phyloP scores from a whole-genome alignment of 2,113 vertebrate species.

The Ascaphus truei region DNA sequence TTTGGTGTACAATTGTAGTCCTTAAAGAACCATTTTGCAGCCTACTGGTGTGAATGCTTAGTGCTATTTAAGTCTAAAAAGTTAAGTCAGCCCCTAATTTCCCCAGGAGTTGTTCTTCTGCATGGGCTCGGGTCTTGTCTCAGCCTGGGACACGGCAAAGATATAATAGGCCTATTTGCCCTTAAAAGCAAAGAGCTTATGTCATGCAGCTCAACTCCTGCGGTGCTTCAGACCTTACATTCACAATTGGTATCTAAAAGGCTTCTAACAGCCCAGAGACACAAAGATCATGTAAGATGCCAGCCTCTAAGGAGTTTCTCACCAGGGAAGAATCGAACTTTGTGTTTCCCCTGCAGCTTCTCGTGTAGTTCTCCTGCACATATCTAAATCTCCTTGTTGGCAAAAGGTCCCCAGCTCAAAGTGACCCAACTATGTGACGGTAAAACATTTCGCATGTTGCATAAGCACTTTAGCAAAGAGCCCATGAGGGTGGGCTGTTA shows the following conservation, averaged over 20 bases:
- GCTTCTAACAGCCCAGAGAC: not conserved
- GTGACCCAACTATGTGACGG: not conserved
- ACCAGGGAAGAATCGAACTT: not conserved
- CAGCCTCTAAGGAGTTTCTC: not conserved
- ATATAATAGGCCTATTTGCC: too few species aligned
- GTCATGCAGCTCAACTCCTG: too few species aligned
- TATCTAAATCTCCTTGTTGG: not conserved
- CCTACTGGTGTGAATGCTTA: too few species aligned
- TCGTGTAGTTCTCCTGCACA: not conserved
- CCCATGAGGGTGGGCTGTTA: not conserved
- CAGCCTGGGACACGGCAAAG: too few species aligned
- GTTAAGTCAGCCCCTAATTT: too few species aligned
- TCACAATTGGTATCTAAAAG: not conserved
- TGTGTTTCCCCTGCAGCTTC: not conserved
- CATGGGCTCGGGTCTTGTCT: too few species aligned
- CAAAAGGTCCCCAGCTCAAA: not conserved
- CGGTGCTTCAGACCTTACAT: too few species aligned
- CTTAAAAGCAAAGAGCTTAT: too few species aligned
- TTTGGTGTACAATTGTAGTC: too few species aligned
- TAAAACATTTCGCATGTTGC: not conserved
- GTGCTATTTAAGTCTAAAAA: too few species aligned
- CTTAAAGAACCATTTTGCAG: too few species aligned
- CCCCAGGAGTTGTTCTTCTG: too few species aligned
- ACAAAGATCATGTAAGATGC: not conserved
- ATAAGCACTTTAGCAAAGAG: constrained; percentile 22